These are phyloP conservation scores for Rhyacichthys aspro DNA, from an alignment of 2,797 vertebrate genomes.

Conservation along the genomic window DNA sequence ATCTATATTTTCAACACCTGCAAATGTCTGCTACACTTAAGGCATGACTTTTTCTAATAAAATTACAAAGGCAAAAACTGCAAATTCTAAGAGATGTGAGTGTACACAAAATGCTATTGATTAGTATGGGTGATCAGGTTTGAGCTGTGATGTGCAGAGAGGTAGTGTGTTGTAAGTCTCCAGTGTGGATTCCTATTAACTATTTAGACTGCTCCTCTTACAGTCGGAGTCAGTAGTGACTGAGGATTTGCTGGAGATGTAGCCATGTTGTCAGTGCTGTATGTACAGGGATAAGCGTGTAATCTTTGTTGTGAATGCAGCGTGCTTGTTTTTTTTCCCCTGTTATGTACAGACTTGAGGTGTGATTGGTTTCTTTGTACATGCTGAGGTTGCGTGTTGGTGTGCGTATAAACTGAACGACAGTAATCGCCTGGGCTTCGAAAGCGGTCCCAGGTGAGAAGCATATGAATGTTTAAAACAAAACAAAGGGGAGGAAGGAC, in stretches of 20 bases:
- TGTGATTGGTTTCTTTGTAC: slow-evolving; percentile 79
- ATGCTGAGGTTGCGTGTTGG: slow-evolving; percentile 66
- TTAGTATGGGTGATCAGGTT: slow-evolving; percentile 68
- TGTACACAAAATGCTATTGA: slow-evolving; percentile 62
- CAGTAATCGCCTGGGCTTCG: slow-evolving; percentile 42
- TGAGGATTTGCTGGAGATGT: slow-evolving; percentile 40
- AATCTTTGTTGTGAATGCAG: slow-evolving; percentile 80
- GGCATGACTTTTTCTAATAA: slow-evolving; percentile 86
- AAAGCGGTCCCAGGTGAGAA: slow-evolving; percentile 82
- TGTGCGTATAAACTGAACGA: slow-evolving; percentile 65
- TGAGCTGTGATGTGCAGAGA: slow-evolving; percentile 66
- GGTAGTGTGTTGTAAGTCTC: slow-evolving; percentile 54
- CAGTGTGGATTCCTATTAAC: slow-evolving; percentile 38
- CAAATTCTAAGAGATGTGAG: slow-evolving; percentile 69
- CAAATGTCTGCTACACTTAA: slow-evolving; percentile 85
- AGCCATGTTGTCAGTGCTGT: slow-evolving; percentile 65
- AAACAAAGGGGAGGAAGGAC: slow-evolving; percentile 47
- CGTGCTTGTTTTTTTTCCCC: slow-evolving; percentile 63
- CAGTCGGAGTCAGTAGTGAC: slow-evolving; percentile 21
- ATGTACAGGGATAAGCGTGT: slow-evolving; percentile 77
- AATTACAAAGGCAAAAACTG: slow-evolving; percentile 75
- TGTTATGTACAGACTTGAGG: slow-evolving; percentile 73
- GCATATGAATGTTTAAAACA: slow-evolving; percentile 87
- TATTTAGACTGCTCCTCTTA: slow-evolving; percentile 40
- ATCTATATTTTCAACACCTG: slow-evolving; percentile 85